These are phyloP conservation scores for Teleogryllus occipitalis DNA, from an alignment of 1,140 invertebrate genomes.

Conservation along the genomic window DNA sequence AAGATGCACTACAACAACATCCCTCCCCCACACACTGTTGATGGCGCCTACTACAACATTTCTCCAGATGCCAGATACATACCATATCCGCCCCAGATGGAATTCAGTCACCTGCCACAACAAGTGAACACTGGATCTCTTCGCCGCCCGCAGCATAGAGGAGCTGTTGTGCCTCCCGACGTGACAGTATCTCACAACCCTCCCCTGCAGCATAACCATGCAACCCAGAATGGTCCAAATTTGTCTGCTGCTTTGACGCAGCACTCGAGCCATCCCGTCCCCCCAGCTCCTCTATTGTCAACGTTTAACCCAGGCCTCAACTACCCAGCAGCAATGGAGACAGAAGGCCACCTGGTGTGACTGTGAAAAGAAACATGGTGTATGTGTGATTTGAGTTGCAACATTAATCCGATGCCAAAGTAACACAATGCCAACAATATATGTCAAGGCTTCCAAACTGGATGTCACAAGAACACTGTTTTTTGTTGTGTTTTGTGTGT, in stretches of 20 bases:
- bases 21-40: slow-evolving; percentile 26
- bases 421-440: slow-evolving; percentile 21
- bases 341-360: slow-evolving; percentile 38
- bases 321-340: slow-evolving; percentile 31
- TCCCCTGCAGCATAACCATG: slow-evolving; percentile 18
- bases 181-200: slow-evolving; percentile 33
- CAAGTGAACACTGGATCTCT: slow-evolving; percentile 31
- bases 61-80: slow-evolving; percentile 37
- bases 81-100: slow-evolving; percentile 34
- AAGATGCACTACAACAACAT: slow-evolving; percentile 17
- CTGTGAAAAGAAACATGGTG: slow-evolving; percentile 11
- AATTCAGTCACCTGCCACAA: slow-evolving; percentile 30
- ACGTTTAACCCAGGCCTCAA: slow-evolving; percentile 35
- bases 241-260: slow-evolving; percentile 6
- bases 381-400: neutral
- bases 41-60: slow-evolving; percentile 32
- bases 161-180: slow-evolving; percentile 30
- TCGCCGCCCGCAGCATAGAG: slow-evolving; percentile 23
- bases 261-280: slow-evolving; percentile 23
- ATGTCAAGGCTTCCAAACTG: slow-evolving; percentile 21
- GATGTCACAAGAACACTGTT: slow-evolving; percentile 7
- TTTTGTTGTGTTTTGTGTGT: neutral
- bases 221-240: slow-evolving; percentile 19
- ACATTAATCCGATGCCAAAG: slow-evolving; percentile 23
- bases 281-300: slow-evolving; percentile 33